These are phyloP conservation scores for Phaedon cochleariae DNA, from an alignment of 2,888 invertebrate species.

Conservation along the genomic window DNA sequence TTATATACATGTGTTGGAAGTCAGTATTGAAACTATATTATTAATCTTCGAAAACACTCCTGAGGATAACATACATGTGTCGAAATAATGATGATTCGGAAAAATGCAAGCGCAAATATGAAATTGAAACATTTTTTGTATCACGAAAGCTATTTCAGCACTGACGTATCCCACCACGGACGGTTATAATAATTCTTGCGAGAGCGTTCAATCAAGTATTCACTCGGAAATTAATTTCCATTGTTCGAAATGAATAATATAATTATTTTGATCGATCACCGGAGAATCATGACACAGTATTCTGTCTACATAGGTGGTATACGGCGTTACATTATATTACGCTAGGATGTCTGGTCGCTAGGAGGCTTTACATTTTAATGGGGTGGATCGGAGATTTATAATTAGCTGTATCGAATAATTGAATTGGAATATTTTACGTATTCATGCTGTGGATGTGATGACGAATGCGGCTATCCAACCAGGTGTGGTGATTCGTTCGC, in stretches of 20 bases:
- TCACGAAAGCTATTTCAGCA: too few species aligned
- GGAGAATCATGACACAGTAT: slow-evolving; percentile 43
- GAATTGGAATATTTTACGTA: slow-evolving; percentile 46
- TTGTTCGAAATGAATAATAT: neutral
- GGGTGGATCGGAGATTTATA: slow-evolving; percentile 42
- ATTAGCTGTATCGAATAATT: slow-evolving; percentile 44
- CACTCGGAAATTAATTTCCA: neutral
- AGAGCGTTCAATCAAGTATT: neutral
- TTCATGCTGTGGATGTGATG: slow-evolving; percentile 38
- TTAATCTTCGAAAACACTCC: too few species aligned
- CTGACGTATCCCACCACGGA: too few species aligned
- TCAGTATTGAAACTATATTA: too few species aligned
- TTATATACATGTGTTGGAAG: too few species aligned
- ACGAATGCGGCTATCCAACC: slow-evolving; percentile 27
- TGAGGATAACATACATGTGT: too few species aligned
- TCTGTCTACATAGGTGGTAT: slow-evolving; percentile 30
- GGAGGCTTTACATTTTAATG: slow-evolving; percentile 34
- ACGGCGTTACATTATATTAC: neutral
- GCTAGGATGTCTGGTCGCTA: neutral
- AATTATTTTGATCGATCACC: slow-evolving; percentile 44
- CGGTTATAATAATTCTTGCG: neutral
- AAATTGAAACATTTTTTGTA: too few species aligned
- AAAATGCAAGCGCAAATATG: too few species aligned
- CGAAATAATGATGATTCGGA: too few species aligned
- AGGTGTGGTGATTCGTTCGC: neutral